These are phyloP conservation scores for Hydropsyche tenuis DNA, from an alignment of 1,140 invertebrate species.

Conservation along the genomic window DNA sequence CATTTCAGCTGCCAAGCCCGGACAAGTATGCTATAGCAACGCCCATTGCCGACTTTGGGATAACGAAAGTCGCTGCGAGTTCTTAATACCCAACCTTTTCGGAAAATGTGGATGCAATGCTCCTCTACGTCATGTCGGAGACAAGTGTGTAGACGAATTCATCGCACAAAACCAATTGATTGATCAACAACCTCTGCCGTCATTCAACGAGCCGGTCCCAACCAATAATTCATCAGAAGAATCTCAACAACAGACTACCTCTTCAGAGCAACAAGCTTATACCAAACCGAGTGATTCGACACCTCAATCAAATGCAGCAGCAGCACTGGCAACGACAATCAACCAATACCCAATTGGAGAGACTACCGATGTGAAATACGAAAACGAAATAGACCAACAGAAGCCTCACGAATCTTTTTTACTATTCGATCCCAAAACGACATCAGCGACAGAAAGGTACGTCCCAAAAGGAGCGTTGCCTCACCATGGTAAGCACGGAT, in stretches of 20 bases:
- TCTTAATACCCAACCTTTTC: constrained; percentile 86
- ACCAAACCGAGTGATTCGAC: constrained; percentile 21
- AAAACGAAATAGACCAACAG: constrained; percentile 38
- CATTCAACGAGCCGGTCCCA: not conserved
- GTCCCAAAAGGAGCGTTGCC: constrained; percentile 25
- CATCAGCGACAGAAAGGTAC: constrained; percentile 40
- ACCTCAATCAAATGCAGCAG: constrained; percentile 18
- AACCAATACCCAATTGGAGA: constrained; percentile 47
- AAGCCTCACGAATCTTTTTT: constrained; percentile 44
- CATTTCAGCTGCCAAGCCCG: constrained; percentile 80
- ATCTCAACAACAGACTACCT: not conserved
- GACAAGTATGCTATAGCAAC: constrained; percentile 89
- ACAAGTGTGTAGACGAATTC: constrained; percentile 63
- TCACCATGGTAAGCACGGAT: constrained; percentile 43
- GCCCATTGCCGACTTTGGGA: constrained; percentile 85
- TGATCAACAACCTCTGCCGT: constrained; percentile 55
- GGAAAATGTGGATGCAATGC: constrained; percentile 84
- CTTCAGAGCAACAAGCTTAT: constrained; percentile 10
- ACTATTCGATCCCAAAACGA: constrained; percentile 25
- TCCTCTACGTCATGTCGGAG: constrained; percentile 70
- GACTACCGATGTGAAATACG: constrained; percentile 12
- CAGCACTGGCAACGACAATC: constrained; percentile 41
- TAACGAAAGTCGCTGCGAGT: constrained; percentile 83
- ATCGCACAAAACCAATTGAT: constrained; percentile 56
- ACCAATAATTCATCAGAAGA: not conserved